phyloP scores from a whole-genome alignment of 2,888 invertebrate genomes.

The Drosophila imparisetae region DNA sequence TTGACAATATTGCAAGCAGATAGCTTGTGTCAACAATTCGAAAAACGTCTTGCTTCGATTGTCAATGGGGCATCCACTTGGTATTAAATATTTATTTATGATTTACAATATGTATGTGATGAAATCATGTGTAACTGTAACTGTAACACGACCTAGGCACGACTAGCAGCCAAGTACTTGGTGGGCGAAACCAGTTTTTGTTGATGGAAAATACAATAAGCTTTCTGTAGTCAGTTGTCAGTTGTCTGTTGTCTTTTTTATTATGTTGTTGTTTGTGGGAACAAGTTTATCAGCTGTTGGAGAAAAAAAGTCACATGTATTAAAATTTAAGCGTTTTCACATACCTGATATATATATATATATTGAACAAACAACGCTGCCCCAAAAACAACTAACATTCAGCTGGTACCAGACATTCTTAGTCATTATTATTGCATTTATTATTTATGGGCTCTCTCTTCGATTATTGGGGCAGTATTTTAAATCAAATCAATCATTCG shows the following conservation, averaged over 20 bases:
- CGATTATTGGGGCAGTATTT: background rate
- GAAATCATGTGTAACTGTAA: slow-evolving; percentile 8
- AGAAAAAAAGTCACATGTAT: slow-evolving; percentile 11
- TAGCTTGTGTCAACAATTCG: slow-evolving; percentile 6
- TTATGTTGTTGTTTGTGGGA: slow-evolving; percentile 18
- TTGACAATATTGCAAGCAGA: slow-evolving; percentile 14
- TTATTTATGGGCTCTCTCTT: background rate
- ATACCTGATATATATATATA: background rate
- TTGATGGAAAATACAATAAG: slow-evolving; percentile 34
- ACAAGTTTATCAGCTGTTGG: slow-evolving; percentile 39
- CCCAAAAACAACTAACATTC: background rate
- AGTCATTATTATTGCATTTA: background rate
- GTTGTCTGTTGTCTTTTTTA: background rate
- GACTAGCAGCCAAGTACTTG: background rate
- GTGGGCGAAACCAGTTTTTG: slow-evolving; percentile 25
- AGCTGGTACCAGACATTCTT: background rate
- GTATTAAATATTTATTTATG: background rate
- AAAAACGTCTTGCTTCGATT: background rate
- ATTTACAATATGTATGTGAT: background rate
- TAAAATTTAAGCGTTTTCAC: background rate
- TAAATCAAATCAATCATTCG: background rate
- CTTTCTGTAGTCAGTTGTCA: slow-evolving; percentile 5
- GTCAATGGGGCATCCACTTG: background rate
- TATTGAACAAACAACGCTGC: slow-evolving; percentile 9
- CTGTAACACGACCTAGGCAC: slow-evolving; percentile 8